phyloP scores from a whole-genome alignment of 2,113 vertebrate genomes.

The Bombycilla garrulus region DNA sequence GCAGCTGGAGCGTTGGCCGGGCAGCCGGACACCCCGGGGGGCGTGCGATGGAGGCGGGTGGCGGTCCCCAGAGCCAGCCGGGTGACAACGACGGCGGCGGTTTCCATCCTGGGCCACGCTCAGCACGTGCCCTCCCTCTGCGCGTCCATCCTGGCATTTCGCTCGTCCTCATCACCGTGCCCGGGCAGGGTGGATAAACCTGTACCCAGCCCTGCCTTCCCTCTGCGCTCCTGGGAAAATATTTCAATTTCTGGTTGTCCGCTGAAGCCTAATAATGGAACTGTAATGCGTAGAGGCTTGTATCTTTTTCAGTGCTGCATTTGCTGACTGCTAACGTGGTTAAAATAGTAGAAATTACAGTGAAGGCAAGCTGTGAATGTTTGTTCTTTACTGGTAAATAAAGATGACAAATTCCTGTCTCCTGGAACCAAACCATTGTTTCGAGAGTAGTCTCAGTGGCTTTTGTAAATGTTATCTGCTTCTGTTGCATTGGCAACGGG shows the following conservation, averaged over 20 bases:
- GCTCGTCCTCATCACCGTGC: fast-evolving
- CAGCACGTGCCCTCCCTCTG: fast-evolving
- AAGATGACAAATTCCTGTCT: neutral
- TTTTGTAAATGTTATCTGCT: conserved; percentile 7
- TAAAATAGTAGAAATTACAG: neutral
- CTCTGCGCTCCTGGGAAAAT: fast-evolving
- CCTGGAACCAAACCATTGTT: neutral
- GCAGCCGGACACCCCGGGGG: neutral
- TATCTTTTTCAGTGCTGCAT: fast-evolving
- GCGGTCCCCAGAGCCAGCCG: fast-evolving
- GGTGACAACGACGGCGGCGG: fast-evolving
- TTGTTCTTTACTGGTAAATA: neutral
- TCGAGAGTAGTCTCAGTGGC: neutral
- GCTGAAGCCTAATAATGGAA: fast-evolving
- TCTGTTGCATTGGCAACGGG: neutral
- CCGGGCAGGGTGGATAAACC: fast-evolving
- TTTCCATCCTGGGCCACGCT: fast-evolving
- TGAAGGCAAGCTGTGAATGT: neutral
- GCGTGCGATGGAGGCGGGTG: fast-evolving
- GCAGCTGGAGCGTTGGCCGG: neutral
- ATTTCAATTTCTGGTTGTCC: neutral
- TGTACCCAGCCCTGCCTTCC: neutral
- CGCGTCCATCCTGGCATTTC: fast-evolving
- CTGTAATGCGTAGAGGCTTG: fast-evolving
- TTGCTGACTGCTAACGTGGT: neutral